Base-by-base conservation (phyloP, 2,888 invertebrate genomes). In the Busseola fusca region DNA sequence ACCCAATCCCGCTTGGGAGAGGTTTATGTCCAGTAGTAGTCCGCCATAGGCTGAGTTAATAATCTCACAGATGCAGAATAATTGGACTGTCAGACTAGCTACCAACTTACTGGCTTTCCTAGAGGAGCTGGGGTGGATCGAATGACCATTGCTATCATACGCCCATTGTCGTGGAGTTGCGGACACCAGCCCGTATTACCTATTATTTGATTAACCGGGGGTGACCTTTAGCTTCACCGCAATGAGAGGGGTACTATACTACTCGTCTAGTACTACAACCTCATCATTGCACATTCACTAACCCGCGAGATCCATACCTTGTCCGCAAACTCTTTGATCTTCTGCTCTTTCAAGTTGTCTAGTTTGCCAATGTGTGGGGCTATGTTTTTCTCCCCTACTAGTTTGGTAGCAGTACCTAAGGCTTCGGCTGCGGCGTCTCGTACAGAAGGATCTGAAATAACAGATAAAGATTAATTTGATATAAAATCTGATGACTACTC, bases 361-460 rank as follows among this genome's bases (percentile, higher is more conserved):
- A 99, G 93, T 90, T 99, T 99, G 1, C 97, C 97, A 34, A 99
- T 96, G 89, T 98, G 98, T 0, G 98, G 98, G 60, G 96, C 96
- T 72, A 99, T 97, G 54, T 97, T 97, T 92, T 99, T 99, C 88
- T 99, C 99, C 1, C 99, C 98, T 18, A 99, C 98, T 7, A 99
- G 96, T 92, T 99, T 99, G 96, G 99, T 97, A 0, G 98, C 97
- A 0, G 99, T 99, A 16, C 99, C 99, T 25, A 99, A 93, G 0
- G 99, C 99, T 90, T 98, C 98, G 0, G 98, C 98, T 0, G 99
- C 97, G 72, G 98, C 97, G 89, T 99, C 99, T 86, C 99, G 96
- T 0, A 99, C 99, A 1, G 96, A 96, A 0, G 98, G 98, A 95
- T 99, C 99, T 95, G 96, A 2, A 52, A 52, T 45, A 45, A 14